Base-by-base conservation (phyloP, 1,140 invertebrate genomes). In the Idris sp. region DNA sequence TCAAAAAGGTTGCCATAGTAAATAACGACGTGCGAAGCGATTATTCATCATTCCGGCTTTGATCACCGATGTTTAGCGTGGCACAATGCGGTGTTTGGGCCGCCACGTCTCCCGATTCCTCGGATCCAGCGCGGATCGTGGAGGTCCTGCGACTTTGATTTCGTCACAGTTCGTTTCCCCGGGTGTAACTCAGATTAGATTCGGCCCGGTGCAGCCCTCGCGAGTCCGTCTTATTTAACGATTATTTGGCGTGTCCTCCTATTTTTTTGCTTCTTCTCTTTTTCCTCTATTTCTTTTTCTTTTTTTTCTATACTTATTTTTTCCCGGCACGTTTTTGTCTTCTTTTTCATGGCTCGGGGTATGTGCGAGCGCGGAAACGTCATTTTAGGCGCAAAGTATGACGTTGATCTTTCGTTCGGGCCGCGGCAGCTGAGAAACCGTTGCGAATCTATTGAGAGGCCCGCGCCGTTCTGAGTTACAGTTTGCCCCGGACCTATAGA, bases 141-240 rank as follows among this genome's bases (percentile, higher is more conserved):
- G 71, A 62, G 76, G 74, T 67, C 61, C 74, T 71, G 61, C 65
- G 64, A 75, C 67, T 65, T 51, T 65, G 71, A 67, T 79, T 65
- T 74, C 69, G 65, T 71, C 67, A 74, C 65, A 64, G 59, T 71
- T 69, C 48, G 65, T 61, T 73, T 65, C 69, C 30, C 61, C 22
- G 56, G 53, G 65, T 67, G 65, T 69, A 69, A 64, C 58, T 75
- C 65, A 67, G 71, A 67, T 74, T 74, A 68, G 71, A 74, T 62
- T 67, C 72, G 72, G 72, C 72, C 62, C 72, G 72, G 72, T 74
- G 72, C 64, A 25, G 51, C 41, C 58, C 56, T 61, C 65, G 72
- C 72, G 72, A 68, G 72, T 75, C 46, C 67, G 67, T 64, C 61
- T 69, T 72, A 62, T 76, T 76, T 76, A 71, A 59, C 59, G 59